A percentile compares a stretch with the other conserved stretches of the same genome.
These are phyloP conservation scores for Mionectes macconnelli DNA, from an alignment of 2,113 vertebrate species.

Conservation along the genomic window DNA sequence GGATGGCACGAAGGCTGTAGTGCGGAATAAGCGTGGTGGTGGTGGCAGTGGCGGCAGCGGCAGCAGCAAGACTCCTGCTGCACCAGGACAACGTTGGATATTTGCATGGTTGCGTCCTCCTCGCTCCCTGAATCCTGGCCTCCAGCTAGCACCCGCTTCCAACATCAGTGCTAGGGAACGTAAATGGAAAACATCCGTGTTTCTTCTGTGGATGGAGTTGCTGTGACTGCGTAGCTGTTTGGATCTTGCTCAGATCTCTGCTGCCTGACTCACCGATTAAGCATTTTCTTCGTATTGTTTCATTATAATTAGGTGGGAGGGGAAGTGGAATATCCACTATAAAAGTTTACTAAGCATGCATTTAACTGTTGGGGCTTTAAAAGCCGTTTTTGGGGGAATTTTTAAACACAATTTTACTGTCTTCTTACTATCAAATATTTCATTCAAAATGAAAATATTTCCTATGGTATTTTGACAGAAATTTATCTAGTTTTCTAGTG, in stretches of 20 bases:
- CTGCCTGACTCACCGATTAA: constrained; percentile 23
- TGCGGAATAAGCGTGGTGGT: accelerated
- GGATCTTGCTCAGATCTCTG: neutral
- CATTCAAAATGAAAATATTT: neutral
- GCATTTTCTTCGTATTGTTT: constrained; percentile 15
- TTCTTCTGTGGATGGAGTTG: neutral
- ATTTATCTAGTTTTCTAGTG: neutral
- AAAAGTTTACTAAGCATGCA: neutral
- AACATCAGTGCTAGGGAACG: neutral
- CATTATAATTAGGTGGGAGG: neutral
- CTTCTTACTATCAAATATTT: neutral
- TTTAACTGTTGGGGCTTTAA: neutral
- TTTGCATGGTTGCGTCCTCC: accelerated
- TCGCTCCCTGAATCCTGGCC: neutral
- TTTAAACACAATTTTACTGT: neutral
- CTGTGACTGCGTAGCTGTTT: neutral
- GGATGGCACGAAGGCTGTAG: constrained; percentile 4
- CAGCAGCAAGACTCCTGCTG: accelerated
- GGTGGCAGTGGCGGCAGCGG: neutral
- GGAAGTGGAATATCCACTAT: neutral
- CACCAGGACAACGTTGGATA: accelerated
- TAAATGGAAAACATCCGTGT: constrained; percentile 43
- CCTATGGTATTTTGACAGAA: neutral
- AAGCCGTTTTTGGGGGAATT: neutral
- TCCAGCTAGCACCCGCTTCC: neutral